Percentiles rank a stretch among this genome's conserved stretches.
These are phyloP conservation scores for Ctenomys sociabilis DNA, from an alignment of 2,113 vertebrate species.

Conservation along the genomic window DNA sequence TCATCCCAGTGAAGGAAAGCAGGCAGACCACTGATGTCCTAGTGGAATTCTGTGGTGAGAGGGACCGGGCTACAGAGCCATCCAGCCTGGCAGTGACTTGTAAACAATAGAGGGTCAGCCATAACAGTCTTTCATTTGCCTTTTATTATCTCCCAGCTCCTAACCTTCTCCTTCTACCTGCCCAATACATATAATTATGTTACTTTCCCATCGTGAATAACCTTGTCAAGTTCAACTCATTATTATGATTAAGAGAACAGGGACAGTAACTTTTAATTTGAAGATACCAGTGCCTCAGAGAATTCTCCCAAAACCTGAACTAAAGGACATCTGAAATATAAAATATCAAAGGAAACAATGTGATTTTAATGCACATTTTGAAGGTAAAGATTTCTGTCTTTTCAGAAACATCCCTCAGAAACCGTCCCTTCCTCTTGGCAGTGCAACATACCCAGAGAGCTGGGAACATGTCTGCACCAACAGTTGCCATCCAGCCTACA, in stretches of 20 bases:
- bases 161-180: background rate
- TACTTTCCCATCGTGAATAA: constrained; percentile 78
- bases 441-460: accelerated
- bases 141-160: background rate
- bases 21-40: accelerated
- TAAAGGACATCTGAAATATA: constrained; percentile 44
- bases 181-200: background rate
- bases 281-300: background rate
- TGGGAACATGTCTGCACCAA: background rate
- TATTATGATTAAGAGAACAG: constrained; percentile 69
- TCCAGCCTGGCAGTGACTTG: background rate
- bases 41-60: background rate
- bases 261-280: constrained; percentile 75
- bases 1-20: background rate
- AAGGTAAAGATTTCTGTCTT: constrained; percentile 32
- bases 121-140: background rate
- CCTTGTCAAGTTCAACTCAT: constrained; percentile 75
- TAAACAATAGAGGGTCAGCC: constrained; percentile 50
- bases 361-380: background rate
- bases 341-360: background rate
- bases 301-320: background rate
- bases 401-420: background rate
- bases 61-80: background rate
- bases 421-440: background rate
- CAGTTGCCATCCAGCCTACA: background rate